phyloP scores from a whole-genome alignment of 2,113 vertebrate genomes.

The Tricholaema leucomelas region DNA sequence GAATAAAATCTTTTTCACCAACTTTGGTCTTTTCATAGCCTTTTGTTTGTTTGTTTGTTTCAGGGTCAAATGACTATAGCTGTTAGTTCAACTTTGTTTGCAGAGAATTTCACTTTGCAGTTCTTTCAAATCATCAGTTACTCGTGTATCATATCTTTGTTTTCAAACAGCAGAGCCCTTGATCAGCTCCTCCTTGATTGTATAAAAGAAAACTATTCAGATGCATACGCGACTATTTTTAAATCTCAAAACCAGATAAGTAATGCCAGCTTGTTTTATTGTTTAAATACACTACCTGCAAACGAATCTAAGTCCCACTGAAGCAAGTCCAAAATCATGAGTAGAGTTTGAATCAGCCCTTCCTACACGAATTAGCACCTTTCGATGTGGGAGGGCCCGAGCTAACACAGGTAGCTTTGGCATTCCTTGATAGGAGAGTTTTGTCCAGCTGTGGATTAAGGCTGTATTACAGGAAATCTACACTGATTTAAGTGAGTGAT shows the following conservation, averaged over 20 bases:
- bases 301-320: not conserved
- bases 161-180: not conserved
- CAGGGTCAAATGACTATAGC: not conserved
- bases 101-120: not conserved
- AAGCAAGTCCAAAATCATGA: not conserved
- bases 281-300: not conserved
- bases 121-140: not conserved
- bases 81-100: constrained; percentile 6
- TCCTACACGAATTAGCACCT: not conserved
- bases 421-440: not conserved
- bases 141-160: not conserved
- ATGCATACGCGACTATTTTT: not conserved
- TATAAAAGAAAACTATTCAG: not conserved
- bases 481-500: not conserved
- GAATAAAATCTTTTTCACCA: not conserved
- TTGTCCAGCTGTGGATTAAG: constrained; percentile 7
- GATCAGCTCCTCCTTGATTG: not conserved
- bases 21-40: not conserved
- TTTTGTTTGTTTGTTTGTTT: not conserved
- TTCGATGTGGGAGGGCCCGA: not conserved
- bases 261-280: not conserved
- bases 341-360: not conserved
- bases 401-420: not conserved
- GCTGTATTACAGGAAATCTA: constrained; percentile 48
- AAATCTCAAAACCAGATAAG: not conserved